Evolutionary conservation across 1,140 invertebrate genomes (phyloP), one percentile per base, ranked within the genome.

Genomic region (Drosophila ananassae): DNA sequence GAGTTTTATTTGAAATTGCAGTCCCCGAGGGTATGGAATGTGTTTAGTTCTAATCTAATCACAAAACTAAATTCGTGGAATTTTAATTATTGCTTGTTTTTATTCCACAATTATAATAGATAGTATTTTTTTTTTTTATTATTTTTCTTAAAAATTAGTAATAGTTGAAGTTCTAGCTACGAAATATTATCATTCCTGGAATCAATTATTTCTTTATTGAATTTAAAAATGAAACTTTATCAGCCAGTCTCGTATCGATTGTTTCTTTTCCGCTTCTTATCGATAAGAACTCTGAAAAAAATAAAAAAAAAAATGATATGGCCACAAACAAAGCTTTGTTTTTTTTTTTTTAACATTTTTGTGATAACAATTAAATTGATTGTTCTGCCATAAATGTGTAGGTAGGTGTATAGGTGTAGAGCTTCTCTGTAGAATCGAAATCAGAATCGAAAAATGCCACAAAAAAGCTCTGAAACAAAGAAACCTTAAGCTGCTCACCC

Each of bases 281-380:
- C 12, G 62, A 62, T 62, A 51, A 59, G 37, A 37, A 37, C 34
- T 37, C 3, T 4, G 8, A 63, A 37, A 44, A 32, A 34, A 51
- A 32, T 12, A 28, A 39, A 3, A 9, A 28, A 50, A 50, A 48
- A 13, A 8, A 24, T 51, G 32, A 50, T 61, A 66, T 61, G 25
- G 41, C 32, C 25, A 41, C 24, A 30, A 41, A 21, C 46, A 41
- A 66, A 30, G 66, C 51, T 68, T 71, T 56, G 48, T 37, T 41
- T 63, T 48, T 69, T 39, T 61, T 13, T 8, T 3, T 3, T 9
- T 13, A 10, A 28, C 25, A 28, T 2, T 17, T 47, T 61, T 57
- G 32, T 46, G 79, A 82, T 82, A 82, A 82, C 79, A 82, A 82
- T 82, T 74, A 82, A 82, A 77, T 82, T 82, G 79, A 82, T 82